These are phyloP conservation scores for Lepus oiostolus DNA, from an alignment of 2,797 vertebrate species.

Conservation along the genomic window DNA sequence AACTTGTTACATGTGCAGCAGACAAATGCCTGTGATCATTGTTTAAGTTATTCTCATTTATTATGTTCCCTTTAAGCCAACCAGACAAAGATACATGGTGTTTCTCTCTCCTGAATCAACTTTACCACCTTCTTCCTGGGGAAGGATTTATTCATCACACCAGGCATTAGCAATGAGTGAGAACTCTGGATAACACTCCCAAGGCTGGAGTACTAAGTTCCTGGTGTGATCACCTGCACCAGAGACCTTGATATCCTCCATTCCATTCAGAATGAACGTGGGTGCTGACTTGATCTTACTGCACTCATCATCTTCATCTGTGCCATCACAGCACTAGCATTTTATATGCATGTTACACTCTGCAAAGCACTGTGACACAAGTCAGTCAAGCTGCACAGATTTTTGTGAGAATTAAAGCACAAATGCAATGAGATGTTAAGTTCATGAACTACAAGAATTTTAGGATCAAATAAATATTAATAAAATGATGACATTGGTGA, in stretches of 20 bases:
- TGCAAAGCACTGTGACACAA: neutral
- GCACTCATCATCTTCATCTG: neutral
- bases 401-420: neutral
- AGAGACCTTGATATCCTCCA: neutral
- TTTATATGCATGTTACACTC: neutral
- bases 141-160: slow-evolving; percentile 2
- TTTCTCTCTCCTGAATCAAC: slow-evolving; percentile 11
- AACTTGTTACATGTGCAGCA: neutral
- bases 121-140: neutral
- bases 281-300: neutral
- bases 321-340: neutral
- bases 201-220: neutral
- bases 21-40: slow-evolving; percentile 11
- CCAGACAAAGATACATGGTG: neutral
- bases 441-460: slow-evolving; percentile 43
- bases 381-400: neutral
- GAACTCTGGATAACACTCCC: neutral
- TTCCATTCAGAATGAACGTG: neutral
- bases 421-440: neutral
- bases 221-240: neutral
- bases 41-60: slow-evolving; percentile 55
- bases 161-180: neutral
- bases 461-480: slow-evolving; percentile 30
- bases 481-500: neutral
- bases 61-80: neutral